Conservation (phyloP, 2,888 invertebrate genomes). For the Julus scanicus region DNA sequence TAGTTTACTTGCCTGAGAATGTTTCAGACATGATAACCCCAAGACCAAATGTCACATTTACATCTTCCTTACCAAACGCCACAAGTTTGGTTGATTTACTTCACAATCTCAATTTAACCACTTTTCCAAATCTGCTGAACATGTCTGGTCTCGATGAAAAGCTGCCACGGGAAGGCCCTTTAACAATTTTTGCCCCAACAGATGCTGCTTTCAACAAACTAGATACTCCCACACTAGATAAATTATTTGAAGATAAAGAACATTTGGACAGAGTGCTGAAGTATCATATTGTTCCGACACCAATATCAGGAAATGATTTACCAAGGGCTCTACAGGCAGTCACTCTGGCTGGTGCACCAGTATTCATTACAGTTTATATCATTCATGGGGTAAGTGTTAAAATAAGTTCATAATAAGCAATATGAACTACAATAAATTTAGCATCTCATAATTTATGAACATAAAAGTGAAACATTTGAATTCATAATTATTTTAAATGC, state of each 20-base stretch:
- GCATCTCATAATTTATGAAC: not conserved
- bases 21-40: not conserved
- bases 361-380: conserved; percentile 50
- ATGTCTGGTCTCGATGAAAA: conserved; percentile 45
- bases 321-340: conserved; percentile 51
- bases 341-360: conserved; percentile 51
- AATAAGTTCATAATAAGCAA: too few species aligned
- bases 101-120: conserved; percentile 46
- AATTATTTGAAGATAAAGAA: conserved; percentile 57
- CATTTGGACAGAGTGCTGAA: conserved; percentile 60
- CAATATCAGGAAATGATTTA: conserved; percentile 41
- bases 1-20: conserved; percentile 44
- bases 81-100: conserved; percentile 42
- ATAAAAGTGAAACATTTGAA: too few species aligned
- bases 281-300: conserved; percentile 63
- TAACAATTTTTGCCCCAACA: conserved; percentile 54
- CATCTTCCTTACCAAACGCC: conserved; percentile 9
- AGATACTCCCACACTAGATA: conserved; percentile 35
- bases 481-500: too few species aligned
- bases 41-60: conserved; percentile 52
- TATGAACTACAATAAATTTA: not conserved
- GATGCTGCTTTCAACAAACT: conserved; percentile 51
- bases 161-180: conserved; percentile 48
- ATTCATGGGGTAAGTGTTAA: conserved; percentile 37
- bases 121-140: conserved; percentile 48